Evolutionary conservation across 1,140 invertebrate species (phyloP).

Genomic region (Teleogryllus occipitalis): DNA sequence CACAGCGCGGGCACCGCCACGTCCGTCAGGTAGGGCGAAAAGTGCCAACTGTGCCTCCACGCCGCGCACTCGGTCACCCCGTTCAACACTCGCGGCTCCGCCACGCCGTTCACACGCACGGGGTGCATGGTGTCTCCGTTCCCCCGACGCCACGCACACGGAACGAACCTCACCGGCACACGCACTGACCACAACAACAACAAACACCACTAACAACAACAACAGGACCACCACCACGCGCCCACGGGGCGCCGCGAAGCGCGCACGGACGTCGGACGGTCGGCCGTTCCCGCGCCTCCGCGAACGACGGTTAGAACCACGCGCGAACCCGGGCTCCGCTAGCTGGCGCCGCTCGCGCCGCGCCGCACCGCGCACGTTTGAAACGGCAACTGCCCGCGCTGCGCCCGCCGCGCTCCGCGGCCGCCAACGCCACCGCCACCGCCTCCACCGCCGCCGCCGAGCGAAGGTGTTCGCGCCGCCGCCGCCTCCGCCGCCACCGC

Average conservation of each 20-base stretch:
- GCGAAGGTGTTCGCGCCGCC: no score
- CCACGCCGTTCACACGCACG: background rate
- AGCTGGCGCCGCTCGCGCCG: background rate
- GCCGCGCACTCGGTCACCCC: conserved; percentile 8
- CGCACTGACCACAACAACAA: background rate
- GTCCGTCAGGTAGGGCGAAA: conserved; percentile 21
- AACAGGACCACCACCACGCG: no score
- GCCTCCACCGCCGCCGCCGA: no score
- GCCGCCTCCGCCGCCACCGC: no score
- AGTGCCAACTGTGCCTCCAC: conserved; percentile 26
- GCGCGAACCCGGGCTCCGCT: background rate
- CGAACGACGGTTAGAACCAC: background rate
- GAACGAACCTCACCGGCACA: background rate
- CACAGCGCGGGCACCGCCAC: conserved; percentile 4
- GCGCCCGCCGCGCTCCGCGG: no score
- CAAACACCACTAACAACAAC: background rate
- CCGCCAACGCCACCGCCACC: no score
- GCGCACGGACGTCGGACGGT: background rate
- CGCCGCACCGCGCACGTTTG: background rate
- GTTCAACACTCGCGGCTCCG: conserved; percentile 13
- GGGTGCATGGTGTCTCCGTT: background rate
- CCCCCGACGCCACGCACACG: background rate
- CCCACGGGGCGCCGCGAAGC: no score
- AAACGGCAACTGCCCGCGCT: background rate
- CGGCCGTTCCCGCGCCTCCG: no score